phyloP scores from a whole-genome alignment of 2,113 vertebrate genomes.

The Rhinopomastus cyanomelas region DNA sequence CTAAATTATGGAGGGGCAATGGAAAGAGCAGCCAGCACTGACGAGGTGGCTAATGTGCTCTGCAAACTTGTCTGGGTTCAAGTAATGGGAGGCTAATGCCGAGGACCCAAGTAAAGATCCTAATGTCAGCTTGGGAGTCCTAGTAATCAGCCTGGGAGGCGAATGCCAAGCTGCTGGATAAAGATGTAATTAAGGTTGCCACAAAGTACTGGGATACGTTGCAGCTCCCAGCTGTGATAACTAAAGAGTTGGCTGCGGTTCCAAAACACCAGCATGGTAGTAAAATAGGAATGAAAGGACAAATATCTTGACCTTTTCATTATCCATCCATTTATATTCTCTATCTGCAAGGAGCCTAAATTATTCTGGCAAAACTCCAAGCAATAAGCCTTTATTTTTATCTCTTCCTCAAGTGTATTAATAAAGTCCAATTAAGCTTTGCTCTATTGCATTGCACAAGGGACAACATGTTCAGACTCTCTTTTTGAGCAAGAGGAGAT shows the following conservation, averaged over 20 bases:
- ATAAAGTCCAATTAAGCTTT: slow-evolving; percentile 1
- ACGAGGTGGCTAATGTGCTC: neutral
- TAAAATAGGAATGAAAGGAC: slow-evolving; percentile 31
- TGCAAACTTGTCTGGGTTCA: neutral
- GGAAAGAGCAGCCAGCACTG: neutral
- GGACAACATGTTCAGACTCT: neutral
- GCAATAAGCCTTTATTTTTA: neutral
- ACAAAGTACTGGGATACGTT: neutral
- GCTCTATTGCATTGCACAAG: neutral
- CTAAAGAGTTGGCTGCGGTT: slow-evolving; percentile 7
- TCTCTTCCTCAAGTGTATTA: neutral
- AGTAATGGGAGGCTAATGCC: neutral
- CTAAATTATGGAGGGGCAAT: neutral
- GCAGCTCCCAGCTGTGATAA: slow-evolving; percentile 33
- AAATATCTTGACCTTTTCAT: slow-evolving; percentile 33
- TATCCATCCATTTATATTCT: slow-evolving; percentile 32
- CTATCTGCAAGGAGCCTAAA: slow-evolving; percentile 30
- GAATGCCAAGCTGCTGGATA: neutral
- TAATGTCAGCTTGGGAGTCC: neutral
- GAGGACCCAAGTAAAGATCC: neutral
- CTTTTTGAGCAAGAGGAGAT: neutral
- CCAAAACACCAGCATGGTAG: neutral
- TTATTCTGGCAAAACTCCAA: slow-evolving; percentile 41
- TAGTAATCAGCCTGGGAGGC: neutral
- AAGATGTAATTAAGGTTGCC: slow-evolving; percentile 29